Percentiles rank a stretch among this genome's conserved stretches.
These are phyloP conservation scores for Lampropteryx suffumata DNA, from an alignment of 2,888 invertebrate species.

Conservation along the genomic window DNA sequence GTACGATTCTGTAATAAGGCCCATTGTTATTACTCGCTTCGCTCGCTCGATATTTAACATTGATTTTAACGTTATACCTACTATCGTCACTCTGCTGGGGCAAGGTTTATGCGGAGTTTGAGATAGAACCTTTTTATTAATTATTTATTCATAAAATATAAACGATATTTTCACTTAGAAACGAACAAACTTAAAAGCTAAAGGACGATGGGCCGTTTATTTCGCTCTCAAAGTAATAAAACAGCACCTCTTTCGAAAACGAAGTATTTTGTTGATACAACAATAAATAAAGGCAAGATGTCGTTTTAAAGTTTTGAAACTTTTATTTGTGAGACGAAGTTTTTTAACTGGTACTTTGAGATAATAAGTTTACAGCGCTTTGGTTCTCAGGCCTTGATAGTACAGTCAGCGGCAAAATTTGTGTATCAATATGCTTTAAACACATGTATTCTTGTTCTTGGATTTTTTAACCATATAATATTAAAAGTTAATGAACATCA, in stretches of 20 bases:
- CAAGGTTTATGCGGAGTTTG: too few species aligned
- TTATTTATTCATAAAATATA: background rate
- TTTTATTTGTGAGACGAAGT: constrained; percentile 48
- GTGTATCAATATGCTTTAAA: too few species aligned
- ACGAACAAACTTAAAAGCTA: constrained; percentile 14
- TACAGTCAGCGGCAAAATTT: constrained; percentile 4
- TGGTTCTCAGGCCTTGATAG: constrained; percentile 14
- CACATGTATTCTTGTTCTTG: too few species aligned
- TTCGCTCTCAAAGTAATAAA: constrained; percentile 30
- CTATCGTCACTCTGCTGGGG: too few species aligned
- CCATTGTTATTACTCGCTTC: too few species aligned
- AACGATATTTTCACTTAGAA: background rate
- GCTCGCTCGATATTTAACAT: too few species aligned
- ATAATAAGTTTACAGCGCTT: constrained; percentile 44
- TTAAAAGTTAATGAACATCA: too few species aligned
- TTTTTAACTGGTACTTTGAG: constrained; percentile 47
- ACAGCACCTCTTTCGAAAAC: constrained; percentile 24
- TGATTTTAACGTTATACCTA: too few species aligned
- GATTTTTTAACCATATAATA: too few species aligned
- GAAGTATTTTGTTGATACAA: constrained; percentile 33
- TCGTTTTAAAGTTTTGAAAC: constrained; percentile 31
- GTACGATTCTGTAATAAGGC: too few species aligned
- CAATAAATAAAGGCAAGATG: constrained; percentile 34
- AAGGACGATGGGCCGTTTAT: constrained; percentile 17
- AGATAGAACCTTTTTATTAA: background rate